phyloP scores from a whole-genome alignment of 2,113 vertebrate species.

The Arenaria interpres region DNA sequence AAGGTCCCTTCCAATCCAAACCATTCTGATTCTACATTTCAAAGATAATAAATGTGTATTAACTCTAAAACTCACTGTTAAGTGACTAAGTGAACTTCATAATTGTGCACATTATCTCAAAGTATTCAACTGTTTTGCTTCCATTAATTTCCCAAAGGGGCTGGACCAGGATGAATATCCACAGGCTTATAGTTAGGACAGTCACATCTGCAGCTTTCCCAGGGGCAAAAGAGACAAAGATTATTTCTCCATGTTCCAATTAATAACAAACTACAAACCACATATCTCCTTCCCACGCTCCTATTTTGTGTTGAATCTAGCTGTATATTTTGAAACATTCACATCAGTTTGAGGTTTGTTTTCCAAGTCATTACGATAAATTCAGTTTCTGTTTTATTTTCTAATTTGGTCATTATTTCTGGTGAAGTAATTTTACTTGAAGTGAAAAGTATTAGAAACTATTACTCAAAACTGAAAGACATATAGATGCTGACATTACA shows the following conservation, averaged over 20 bases:
- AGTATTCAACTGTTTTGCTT: not conserved
- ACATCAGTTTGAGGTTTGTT: not conserved
- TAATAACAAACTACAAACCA: not conserved
- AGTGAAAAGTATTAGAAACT: not conserved
- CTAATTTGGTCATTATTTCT: not conserved
- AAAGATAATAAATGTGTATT: not conserved
- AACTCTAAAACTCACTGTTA: not conserved
- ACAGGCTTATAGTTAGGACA: not conserved
- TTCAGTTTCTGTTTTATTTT: not conserved
- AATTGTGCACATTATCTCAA: not conserved
- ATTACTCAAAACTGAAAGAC: not conserved
- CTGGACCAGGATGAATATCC: not conserved
- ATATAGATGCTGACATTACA: not conserved
- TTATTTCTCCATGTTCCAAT: not conserved
- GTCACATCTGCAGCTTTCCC: not conserved
- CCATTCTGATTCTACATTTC: not conserved
- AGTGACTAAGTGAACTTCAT: not conserved
- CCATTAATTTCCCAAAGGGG: not conserved
- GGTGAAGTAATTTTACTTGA: not conserved
- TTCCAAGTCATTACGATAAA: not conserved
- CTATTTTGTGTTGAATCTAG: not conserved
- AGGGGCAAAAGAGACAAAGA: not conserved
- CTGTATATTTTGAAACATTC: not conserved
- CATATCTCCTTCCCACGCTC: not conserved
- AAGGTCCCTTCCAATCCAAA: too few relatives aligned